Evolutionary conservation across 1,140 invertebrate genomes (phyloP).

Genomic region (Tetramorium simillimum): DNA sequence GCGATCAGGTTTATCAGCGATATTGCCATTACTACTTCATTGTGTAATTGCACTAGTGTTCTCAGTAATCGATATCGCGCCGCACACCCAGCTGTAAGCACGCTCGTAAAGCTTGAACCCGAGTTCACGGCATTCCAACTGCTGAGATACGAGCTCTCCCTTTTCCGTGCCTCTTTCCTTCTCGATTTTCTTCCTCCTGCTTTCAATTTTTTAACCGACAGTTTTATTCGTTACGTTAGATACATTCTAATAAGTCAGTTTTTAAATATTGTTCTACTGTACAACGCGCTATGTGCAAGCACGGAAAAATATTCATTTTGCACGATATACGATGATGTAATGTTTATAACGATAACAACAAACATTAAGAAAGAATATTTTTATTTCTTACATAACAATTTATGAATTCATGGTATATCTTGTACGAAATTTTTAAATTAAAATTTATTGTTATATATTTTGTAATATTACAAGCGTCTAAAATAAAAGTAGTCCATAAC

Average conservation of each 20-base stretch:
- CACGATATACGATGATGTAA: not conserved
- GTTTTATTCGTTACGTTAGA: not conserved
- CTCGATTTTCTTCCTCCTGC: not conserved
- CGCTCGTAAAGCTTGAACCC: constrained; percentile 78
- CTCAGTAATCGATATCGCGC: constrained; percentile 76
- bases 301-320: constrained; percentile 2
- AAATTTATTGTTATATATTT: not conserved
- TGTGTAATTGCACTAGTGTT: constrained; percentile 77
- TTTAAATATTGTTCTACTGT: not conserved
- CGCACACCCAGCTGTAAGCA: constrained; percentile 68
- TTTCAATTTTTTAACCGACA: constrained; percentile 1
- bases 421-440: not conserved
- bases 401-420: not conserved
- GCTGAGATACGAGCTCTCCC: constrained; percentile 56
- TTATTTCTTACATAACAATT: not conserved
- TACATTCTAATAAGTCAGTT: not conserved
- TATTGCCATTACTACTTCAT: constrained; percentile 78
- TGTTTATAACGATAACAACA: not conserved
- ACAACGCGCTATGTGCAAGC: not conserved
- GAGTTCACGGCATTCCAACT: constrained; percentile 74
- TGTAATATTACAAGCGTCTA: not conserved
- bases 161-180: not conserved
- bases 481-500: not conserved
- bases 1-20: constrained; percentile 68
- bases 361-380: not conserved